Evolutionary conservation across 2,797 vertebrate species (phyloP), one percentile per base, ranked within the genome.

Genomic region (Melanotaenia nigrans): DNA sequence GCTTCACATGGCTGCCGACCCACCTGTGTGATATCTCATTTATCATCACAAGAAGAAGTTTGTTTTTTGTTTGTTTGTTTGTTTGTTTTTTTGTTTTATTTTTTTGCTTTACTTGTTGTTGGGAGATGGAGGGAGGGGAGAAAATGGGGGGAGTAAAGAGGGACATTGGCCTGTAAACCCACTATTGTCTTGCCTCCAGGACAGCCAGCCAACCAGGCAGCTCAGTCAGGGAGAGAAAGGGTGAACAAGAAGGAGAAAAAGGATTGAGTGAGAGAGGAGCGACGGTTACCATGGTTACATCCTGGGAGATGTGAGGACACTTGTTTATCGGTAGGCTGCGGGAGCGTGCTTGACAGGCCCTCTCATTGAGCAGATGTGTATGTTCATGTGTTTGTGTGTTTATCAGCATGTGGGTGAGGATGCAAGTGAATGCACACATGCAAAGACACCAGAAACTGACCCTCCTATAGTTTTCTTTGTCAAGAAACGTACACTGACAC

Each of bases 141-240:
- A 22, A 24, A 51, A 58, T 10, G 58, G 40, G 35, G 28, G 68
- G 67, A 47, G 65, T 58, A 61, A 75, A 75, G 77, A 75, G 86
- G 86, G 89, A 93, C 93, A 93, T 90, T 92, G 93, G 93, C 93
- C 92, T 93, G 93, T 91, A 94, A 95, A 92, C 90, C 93, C 88
- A 90, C 92, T 92, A 93, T 94, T 94, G 93, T 94, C 87, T 92
- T 88, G 89, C 91, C 92, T 93, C 85, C 90, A 93, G 93, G 92
- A 94, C 91, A 86, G 85, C 81, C 89, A 92, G 90, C 92, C 92
- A 92, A 92, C 89, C 83, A 92, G 82, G 79, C 86, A 61, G 83
- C 88, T 83, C 87, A 79, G 89, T 81, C 80, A 77, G 84, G 78
- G 71, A 78, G 77, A 68, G 33, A 49, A 67, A 47, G 84, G 61